phyloP scores from a whole-genome alignment of 1,140 invertebrate species.

The Cyphomyrmex costatus region DNA sequence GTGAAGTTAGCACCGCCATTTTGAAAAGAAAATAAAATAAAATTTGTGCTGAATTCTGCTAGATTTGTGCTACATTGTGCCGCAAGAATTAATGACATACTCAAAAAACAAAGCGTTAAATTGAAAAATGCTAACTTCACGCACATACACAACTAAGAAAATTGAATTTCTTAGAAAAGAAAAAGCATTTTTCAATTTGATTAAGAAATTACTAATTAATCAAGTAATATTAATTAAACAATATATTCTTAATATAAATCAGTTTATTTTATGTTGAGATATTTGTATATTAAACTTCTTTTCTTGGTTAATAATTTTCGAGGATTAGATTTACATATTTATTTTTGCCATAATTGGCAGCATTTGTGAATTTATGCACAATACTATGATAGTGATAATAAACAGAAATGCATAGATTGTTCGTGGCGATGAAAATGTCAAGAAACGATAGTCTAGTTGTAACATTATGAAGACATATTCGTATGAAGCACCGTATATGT shows the following conservation, averaged over 20 bases:
- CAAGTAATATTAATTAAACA: too few relatives aligned
- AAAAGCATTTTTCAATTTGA: too few relatives aligned
- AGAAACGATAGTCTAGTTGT: not conserved
- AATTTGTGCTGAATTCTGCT: too few relatives aligned
- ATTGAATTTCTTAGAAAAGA: not conserved
- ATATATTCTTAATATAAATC: too few relatives aligned
- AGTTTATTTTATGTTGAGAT: not conserved
- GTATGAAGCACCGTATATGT: slow-evolving; percentile 15
- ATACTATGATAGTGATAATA: not conserved
- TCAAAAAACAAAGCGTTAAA: too few relatives aligned
- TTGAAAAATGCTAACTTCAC: too few relatives aligned
- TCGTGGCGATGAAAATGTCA: not conserved
- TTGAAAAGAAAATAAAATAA: too few relatives aligned
- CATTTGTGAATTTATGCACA: not conserved
- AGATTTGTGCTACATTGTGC: too few relatives aligned
- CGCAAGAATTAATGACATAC: too few relatives aligned
- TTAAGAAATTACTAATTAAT: too few relatives aligned
- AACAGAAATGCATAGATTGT: not conserved
- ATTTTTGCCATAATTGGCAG: not conserved
- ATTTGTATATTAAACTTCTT: not conserved
- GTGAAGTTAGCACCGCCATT: too few relatives aligned
- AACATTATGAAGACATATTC: not conserved
- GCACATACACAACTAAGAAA: not conserved
- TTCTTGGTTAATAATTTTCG: not conserved
- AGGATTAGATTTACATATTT: not conserved